Evolutionary conservation across 1,140 invertebrate genomes (phyloP).

Genomic region (Drosophila ercepeae): DNA sequence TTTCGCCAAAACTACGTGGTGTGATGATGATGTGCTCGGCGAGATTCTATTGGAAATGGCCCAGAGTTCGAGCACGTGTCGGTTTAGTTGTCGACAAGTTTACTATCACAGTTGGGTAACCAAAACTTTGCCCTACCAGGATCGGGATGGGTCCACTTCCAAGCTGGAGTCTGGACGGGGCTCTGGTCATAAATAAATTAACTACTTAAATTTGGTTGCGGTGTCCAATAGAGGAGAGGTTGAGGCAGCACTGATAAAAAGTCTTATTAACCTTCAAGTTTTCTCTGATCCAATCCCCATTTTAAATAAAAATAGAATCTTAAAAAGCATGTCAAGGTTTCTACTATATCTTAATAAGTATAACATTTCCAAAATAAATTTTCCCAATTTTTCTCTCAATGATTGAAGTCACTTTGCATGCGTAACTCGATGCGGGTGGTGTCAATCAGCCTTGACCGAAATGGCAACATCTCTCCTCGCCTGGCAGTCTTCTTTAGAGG

Average conservation of each 20-base stretch:
- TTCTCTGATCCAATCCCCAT: no score
- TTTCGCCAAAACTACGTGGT: constrained; percentile 52
- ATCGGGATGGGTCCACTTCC: constrained; percentile 2
- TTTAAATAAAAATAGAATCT: no score
- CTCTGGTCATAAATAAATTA: constrained; percentile 52
- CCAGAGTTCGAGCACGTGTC: constrained; percentile 37
- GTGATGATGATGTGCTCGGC: constrained; percentile 32
- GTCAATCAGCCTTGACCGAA: constrained; percentile 68
- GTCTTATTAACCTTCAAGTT: no score
- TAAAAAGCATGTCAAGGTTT: no score
- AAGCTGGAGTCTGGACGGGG: neutral
- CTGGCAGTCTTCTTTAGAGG: neutral
- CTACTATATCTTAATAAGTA: no score
- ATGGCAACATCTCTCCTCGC: constrained; percentile 47
- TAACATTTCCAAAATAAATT: neutral
- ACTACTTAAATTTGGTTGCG: constrained; percentile 52
- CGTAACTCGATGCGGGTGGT: constrained; percentile 1
- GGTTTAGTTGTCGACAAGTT: constrained; percentile 49
- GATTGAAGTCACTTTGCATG: constrained; percentile 16
- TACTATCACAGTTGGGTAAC: constrained; percentile 52
- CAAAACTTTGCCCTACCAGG: constrained; percentile 37
- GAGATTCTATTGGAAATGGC: constrained; percentile 35
- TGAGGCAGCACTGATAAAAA: constrained; percentile 5
- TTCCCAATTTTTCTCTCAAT: constrained; percentile 1
- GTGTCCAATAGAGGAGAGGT: no score